These are phyloP conservation scores for Ophonus ardosiacus DNA, from an alignment of 2,888 invertebrate species.

Conservation along the genomic window DNA sequence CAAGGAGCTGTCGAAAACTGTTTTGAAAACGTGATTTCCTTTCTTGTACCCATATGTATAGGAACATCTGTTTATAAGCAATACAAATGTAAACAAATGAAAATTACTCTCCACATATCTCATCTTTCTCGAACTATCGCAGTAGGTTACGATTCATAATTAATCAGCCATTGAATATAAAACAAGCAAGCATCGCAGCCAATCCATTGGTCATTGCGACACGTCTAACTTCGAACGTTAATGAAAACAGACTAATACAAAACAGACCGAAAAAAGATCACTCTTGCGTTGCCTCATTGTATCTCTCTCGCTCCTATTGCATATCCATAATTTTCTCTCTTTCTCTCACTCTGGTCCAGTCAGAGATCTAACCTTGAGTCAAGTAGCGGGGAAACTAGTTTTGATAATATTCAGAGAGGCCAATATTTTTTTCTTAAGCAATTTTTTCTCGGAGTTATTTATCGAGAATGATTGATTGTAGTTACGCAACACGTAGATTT, in stretches of 20 bases:
- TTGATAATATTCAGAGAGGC: conserved; percentile 38
- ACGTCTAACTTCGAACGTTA: conserved; percentile 37
- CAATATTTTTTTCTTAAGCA: conserved; percentile 19
- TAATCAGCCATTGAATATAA: conserved; percentile 52
- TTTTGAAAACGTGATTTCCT: not conserved
- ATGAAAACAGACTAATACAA: conserved; percentile 60
- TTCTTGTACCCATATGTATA: not conserved
- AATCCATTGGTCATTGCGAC: conserved; percentile 37
- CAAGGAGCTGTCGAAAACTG: not conserved
- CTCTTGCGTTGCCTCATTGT: conserved; percentile 35
- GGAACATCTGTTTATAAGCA: not conserved
- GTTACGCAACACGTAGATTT: conserved; percentile 32
- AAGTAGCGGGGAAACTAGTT: conserved; percentile 43
- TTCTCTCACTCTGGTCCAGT: conserved; percentile 33
- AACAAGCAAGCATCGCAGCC: conserved; percentile 37
- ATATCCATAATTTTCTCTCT: not conserved
- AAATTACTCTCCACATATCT: not conserved
- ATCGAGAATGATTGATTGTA: conserved; percentile 43
- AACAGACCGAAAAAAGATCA: conserved; percentile 54
- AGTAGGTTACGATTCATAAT: conserved; percentile 54
- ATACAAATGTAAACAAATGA: not conserved
- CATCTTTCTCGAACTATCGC: not conserved
- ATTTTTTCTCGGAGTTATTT: conserved; percentile 44
- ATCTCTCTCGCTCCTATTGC: not conserved
- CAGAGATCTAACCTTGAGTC: conserved; percentile 59